These are phyloP conservation scores for Ephialtes manifestator DNA, from an alignment of 2,888 invertebrate genomes.

Conservation along the genomic window DNA sequence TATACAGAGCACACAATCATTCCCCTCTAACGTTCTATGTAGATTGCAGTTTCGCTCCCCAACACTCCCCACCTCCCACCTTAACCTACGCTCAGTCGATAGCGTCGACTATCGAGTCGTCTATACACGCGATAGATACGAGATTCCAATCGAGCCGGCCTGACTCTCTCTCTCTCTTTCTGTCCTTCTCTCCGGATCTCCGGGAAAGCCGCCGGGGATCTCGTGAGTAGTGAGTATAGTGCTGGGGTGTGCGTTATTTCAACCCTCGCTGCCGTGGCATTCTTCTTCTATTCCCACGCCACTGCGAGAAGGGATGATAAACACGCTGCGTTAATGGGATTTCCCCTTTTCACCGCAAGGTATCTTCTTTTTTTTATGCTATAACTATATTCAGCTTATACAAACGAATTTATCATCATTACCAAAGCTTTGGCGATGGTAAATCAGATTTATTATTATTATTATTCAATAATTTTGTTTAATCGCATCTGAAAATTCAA, in stretches of 20 bases:
- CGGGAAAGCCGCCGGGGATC: slow-evolving; percentile 36
- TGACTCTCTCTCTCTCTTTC: background rate
- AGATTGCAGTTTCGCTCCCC: slow-evolving; percentile 44
- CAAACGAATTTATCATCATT: background rate
- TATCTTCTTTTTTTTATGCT: background rate
- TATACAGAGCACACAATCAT: slow-evolving; percentile 47
- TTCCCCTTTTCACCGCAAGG: slow-evolving; percentile 18
- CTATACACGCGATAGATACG: slow-evolving; percentile 50
- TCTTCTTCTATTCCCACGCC: slow-evolving; percentile 1
- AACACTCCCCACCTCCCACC: background rate
- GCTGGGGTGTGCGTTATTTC: slow-evolving; percentile 22
- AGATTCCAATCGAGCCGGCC: slow-evolving; percentile 40
- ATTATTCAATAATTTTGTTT: background rate
- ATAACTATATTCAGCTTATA: background rate
- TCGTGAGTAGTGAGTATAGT: slow-evolving; percentile 27
- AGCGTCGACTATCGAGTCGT: slow-evolving; percentile 45
- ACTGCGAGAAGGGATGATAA: slow-evolving; percentile 12
- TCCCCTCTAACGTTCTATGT: slow-evolving; percentile 42
- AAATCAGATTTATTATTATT: background rate
- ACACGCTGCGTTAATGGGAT: slow-evolving; percentile 43
- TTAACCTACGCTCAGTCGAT: background rate
- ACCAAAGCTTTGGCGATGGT: background rate
- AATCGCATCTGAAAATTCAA: background rate
- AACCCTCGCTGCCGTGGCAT: slow-evolving; percentile 15
- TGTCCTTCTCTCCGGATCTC: slow-evolving; percentile 5